Conservation (phyloP, 2,888 invertebrate genomes). For the Synanthedon formicaeformis region DNA sequence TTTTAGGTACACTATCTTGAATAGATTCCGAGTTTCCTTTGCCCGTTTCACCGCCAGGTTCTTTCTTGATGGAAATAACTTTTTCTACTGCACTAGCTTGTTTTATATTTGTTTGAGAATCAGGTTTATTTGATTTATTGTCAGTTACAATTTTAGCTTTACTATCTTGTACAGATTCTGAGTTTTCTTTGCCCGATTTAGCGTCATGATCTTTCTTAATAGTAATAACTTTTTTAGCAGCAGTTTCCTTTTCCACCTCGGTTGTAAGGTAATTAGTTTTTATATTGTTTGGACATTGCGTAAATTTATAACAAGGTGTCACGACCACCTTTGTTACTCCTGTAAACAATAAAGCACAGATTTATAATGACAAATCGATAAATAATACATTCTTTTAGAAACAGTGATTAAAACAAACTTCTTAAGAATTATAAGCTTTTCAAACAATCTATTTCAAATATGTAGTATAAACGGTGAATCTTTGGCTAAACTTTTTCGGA, state of each 20-base stretch:
- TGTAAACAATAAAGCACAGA: conserved; percentile 15
- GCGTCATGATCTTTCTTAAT: conserved; percentile 7
- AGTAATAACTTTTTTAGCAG: neutral
- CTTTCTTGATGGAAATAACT: conserved; percentile 1
- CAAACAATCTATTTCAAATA: too few relatives aligned
- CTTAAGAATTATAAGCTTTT: too few relatives aligned
- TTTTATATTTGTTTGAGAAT: too few relatives aligned
- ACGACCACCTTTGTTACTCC: conserved; percentile 34
- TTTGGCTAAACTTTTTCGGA: too few relatives aligned
- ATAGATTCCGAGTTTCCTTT: neutral
- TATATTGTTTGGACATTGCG: conserved; percentile 31
- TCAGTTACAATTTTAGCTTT: neutral
- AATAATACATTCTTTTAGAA: too few relatives aligned
- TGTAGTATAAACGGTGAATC: too few relatives aligned
- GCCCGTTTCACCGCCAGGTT: conserved; percentile 8
- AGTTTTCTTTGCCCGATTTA: conserved; percentile 5
- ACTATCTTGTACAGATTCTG: neutral
- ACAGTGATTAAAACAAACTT: neutral
- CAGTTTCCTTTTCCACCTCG: neutral
- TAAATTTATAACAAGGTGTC: conserved; percentile 37
- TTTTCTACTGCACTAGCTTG: neutral
- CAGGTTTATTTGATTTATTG: neutral
- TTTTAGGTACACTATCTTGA: neutral
- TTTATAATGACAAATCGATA: too few relatives aligned
- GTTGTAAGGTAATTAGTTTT: conserved; percentile 17